These are phyloP conservation scores for Drosophila austrosaltans DNA, from an alignment of 2,888 invertebrate species.

Conservation along the genomic window DNA sequence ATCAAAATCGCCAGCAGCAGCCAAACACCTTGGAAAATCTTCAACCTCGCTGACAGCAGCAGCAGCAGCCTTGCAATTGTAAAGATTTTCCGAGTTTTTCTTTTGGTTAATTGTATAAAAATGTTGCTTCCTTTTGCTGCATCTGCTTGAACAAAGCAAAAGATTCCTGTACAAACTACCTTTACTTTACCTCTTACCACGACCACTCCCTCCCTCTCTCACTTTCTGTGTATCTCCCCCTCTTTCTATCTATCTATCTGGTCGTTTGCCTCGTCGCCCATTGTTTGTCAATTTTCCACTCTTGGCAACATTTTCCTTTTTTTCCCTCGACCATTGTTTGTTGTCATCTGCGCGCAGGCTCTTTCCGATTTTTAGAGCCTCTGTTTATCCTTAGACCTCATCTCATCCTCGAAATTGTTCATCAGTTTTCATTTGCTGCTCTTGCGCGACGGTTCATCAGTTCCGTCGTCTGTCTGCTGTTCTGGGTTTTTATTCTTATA, in stretches of 20 bases:
- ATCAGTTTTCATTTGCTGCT: conserved; percentile 60
- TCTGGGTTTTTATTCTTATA: conserved; percentile 10
- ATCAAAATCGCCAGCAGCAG: conserved; percentile 48
- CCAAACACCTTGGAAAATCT: conserved; percentile 60
- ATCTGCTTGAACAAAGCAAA: conserved; percentile 58
- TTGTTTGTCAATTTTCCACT: conserved; percentile 74
- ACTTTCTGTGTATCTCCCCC: conserved; percentile 11
- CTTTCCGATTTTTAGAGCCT: conserved; percentile 30
- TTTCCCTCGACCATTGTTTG: conserved; percentile 62
- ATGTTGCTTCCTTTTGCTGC: conserved; percentile 47
- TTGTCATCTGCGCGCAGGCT: conserved; percentile 65
- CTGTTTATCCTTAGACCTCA: conserved; percentile 17
- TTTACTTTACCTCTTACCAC: conserved; percentile 33
- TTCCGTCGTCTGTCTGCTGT: conserved; percentile 21
- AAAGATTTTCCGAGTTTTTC: conserved; percentile 60
- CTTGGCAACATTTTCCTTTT: conserved; percentile 54
- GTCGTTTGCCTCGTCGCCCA: conserved; percentile 37
- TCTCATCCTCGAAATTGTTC: conserved; percentile 28
- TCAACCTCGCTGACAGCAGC: conserved; percentile 40
- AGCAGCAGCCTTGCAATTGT: conserved; percentile 58
- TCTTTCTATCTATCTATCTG: neutral
- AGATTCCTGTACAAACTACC: conserved; percentile 46
- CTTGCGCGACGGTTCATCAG: conserved; percentile 54
- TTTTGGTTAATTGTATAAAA: conserved; percentile 50
- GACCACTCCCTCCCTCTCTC: conserved; percentile 11